A percentile compares a stretch with the other conserved stretches of the same genome.
Evolutionary conservation across 2,888 invertebrate species (phyloP).

Genomic region (Phanerotoma sp.): DNA sequence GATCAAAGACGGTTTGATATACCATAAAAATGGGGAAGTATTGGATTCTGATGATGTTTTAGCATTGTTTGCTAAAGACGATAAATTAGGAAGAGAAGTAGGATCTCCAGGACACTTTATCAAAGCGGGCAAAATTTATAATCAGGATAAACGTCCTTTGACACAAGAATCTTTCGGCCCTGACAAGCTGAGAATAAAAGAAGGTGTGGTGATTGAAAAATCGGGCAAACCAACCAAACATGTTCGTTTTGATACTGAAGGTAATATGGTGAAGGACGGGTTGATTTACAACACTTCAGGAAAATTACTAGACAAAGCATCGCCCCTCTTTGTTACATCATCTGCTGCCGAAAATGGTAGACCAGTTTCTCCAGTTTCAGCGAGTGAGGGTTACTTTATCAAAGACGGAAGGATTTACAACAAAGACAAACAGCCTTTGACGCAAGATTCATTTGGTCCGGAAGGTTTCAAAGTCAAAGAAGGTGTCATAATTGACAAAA

Average conservation of each 20-base stretch:
- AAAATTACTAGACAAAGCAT: too few species aligned
- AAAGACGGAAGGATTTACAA: conserved; percentile 48
- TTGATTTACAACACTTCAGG: too few species aligned
- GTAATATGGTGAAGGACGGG: conserved; percentile 51
- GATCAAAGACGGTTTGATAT: conserved; percentile 50
- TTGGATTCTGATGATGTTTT: too few species aligned
- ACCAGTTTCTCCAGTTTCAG: conserved; percentile 48
- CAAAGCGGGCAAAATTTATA: conserved; percentile 47
- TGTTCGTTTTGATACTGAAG: conserved; percentile 47
- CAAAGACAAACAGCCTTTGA: conserved; percentile 45
- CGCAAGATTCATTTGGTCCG: conserved; percentile 52
- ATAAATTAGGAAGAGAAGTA: conserved; percentile 49
- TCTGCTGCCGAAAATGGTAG: conserved; percentile 49
- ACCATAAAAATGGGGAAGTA: too few species aligned
- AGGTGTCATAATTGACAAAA: conserved; percentile 47
- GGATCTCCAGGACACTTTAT: conserved; percentile 49
- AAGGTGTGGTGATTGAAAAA: conserved; percentile 49
- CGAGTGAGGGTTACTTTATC: conserved; percentile 49
- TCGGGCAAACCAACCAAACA: conserved; percentile 47
- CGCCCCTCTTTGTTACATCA: too few species aligned
- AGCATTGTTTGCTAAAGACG: conserved; percentile 49
- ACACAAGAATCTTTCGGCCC: conserved; percentile 53
- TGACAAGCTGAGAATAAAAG: conserved; percentile 47
- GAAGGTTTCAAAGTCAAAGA: conserved; percentile 48
- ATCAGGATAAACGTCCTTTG: conserved; percentile 44